phyloP scores from a whole-genome alignment of 2,797 vertebrate genomes.

The Zalophus californianus region DNA sequence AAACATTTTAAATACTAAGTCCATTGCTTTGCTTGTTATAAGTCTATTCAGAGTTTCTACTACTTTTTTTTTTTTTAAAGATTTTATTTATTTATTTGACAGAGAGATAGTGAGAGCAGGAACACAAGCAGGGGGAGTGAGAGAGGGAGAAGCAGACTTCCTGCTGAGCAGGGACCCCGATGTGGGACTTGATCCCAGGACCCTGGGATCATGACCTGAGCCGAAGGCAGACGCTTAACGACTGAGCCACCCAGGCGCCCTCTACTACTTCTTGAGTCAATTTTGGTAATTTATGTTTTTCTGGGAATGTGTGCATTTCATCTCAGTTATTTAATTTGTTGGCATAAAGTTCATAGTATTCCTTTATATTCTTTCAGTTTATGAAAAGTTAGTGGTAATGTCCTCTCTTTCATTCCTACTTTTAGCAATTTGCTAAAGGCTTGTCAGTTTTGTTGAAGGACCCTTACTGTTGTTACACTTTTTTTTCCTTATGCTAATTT shows the following conservation, averaged over 20 bases:
- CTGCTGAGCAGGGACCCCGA: too few species aligned
- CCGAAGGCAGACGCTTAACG: too few species aligned
- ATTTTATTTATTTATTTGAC: too few species aligned
- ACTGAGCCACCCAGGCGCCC: too few species aligned
- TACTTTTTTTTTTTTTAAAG: not conserved
- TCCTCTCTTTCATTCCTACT: not conserved
- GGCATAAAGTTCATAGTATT: not conserved
- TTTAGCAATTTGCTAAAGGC: not conserved
- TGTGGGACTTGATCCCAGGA: too few species aligned
- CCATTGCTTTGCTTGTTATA: not conserved
- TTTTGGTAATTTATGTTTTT: not conserved
- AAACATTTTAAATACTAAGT: not conserved
- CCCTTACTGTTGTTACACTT: not conserved
- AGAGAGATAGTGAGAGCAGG: too few species aligned
- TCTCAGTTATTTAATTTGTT: not conserved
- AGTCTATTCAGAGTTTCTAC: not conserved
- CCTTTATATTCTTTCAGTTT: not conserved
- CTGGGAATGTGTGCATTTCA: not conserved
- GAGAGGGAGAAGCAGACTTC: too few species aligned
- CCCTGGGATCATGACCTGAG: too few species aligned
- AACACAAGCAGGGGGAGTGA: too few species aligned
- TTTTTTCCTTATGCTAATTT: not conserved
- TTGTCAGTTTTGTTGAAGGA: not conserved
- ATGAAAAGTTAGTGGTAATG: not conserved
- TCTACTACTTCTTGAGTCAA: not conserved